These are phyloP conservation scores for Gryllus bimaculatus DNA, from an alignment of 1,140 invertebrate species.

Conservation along the genomic window DNA sequence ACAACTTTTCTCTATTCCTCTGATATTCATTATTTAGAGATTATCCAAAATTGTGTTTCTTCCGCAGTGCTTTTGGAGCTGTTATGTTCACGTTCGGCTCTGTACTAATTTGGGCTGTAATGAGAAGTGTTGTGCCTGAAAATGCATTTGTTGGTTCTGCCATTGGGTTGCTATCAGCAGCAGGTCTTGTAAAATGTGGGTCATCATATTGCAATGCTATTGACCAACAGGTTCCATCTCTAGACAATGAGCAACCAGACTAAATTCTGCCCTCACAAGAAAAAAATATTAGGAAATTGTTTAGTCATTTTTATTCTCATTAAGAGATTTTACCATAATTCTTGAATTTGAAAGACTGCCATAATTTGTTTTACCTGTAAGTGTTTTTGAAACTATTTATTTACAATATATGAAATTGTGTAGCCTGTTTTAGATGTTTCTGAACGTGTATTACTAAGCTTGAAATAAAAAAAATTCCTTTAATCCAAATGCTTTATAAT, in stretches of 20 bases:
- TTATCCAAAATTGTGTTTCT: slow-evolving; percentile 21
- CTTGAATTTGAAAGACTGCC: not conserved
- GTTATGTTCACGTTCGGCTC: slow-evolving; percentile 61
- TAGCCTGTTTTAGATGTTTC: not conserved
- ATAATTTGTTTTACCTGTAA: not conserved
- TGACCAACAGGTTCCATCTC: not conserved
- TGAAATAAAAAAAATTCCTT: not conserved
- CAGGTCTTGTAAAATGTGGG: slow-evolving; percentile 27
- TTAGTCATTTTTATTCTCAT: not conserved
- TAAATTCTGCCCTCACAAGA: not conserved
- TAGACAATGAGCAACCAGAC: not conserved
- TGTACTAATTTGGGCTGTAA: slow-evolving; percentile 58
- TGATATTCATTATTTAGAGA: not conserved
- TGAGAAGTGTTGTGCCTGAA: slow-evolving; percentile 52
- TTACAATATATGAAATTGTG: not conserved
- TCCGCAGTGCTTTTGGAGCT: slow-evolving; percentile 49
- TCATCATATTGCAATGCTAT: not conserved
- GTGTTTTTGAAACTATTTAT: not conserved
- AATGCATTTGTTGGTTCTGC: slow-evolving; percentile 48
- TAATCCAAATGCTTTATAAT: no score
- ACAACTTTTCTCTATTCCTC: slow-evolving; percentile 2
- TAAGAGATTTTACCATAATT: no score
- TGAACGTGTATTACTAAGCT: not conserved
- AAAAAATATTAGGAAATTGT: not conserved
- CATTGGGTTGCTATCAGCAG: slow-evolving; percentile 48